These are phyloP conservation scores for Trachelus stipa DNA, from an alignment of 2,888 invertebrate genomes.

Conservation along the genomic window DNA sequence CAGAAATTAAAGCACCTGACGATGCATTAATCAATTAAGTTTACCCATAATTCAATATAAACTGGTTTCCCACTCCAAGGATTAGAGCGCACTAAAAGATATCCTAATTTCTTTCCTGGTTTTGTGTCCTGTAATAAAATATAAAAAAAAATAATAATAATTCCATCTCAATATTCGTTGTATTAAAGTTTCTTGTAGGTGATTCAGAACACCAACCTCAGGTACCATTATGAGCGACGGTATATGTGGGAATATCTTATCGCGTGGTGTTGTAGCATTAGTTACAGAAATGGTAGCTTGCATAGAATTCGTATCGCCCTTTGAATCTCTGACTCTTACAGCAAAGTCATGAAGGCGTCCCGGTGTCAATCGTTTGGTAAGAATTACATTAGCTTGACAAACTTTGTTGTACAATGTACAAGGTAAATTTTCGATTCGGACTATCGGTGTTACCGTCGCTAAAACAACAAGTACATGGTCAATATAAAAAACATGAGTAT, in stretches of 20 bases:
- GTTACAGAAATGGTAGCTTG: constrained; percentile 86
- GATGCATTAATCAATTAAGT: constrained; percentile 38
- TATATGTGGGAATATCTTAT: constrained; percentile 85
- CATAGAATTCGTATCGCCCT: constrained; percentile 80
- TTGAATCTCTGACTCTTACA: constrained; percentile 78
- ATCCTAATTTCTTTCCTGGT: constrained; percentile 83
- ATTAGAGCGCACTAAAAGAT: constrained; percentile 84
- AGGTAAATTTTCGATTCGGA: constrained; percentile 83
- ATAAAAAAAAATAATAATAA: not conserved
- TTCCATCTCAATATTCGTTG: not conserved
- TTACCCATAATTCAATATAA: constrained; percentile 85
- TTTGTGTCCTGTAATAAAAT: constrained; percentile 73
- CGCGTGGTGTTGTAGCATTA: constrained; percentile 85
- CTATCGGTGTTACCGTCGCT: constrained; percentile 80
- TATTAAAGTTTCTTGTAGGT: not conserved
- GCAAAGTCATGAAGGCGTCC: constrained; percentile 89
- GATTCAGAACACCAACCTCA: constrained; percentile 70
- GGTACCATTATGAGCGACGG: constrained; percentile 81
- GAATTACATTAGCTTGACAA: constrained; percentile 88
- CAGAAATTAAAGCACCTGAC: not conserved
- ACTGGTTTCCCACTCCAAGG: constrained; percentile 82
- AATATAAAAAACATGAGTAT: constrained; percentile 3
- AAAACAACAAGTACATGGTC: constrained; percentile 5
- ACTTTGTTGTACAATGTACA: constrained; percentile 89
- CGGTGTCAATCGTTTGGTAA: constrained; percentile 80